phyloP scores from a whole-genome alignment of 2,113 vertebrate species.

The Oxyura jamaicensis region DNA sequence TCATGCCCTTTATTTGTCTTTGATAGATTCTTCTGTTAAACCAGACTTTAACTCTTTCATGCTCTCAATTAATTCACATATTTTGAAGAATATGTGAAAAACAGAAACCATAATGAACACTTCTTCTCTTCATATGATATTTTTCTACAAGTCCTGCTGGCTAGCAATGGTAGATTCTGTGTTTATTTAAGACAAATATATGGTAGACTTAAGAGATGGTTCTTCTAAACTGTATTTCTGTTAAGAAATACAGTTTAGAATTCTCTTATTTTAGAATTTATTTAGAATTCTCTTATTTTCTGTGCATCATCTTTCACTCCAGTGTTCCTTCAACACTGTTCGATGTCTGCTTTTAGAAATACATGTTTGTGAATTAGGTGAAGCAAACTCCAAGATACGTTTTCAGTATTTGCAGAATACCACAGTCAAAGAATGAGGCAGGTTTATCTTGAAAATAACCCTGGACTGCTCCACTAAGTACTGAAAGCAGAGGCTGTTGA shows the following conservation, averaged over 20 bases:
- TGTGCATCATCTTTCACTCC: not conserved
- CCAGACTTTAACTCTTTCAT: not conserved
- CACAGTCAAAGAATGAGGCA: not conserved
- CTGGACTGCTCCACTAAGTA: not conserved
- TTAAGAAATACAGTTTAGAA: too few relatives aligned
- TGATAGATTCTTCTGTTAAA: not conserved
- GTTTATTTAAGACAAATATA: not conserved
- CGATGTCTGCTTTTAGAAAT: not conserved
- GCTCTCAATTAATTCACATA: not conserved
- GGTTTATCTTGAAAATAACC: not conserved
- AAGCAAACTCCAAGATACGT: not conserved
- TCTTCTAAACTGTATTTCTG: not conserved
- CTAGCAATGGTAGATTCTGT: not conserved
- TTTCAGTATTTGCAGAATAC: not conserved
- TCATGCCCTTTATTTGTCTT: not conserved
- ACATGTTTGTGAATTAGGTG: not conserved
- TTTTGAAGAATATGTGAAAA: not conserved
- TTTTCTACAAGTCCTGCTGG: not conserved
- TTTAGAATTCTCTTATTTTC: not conserved
- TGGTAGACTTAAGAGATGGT: not conserved
- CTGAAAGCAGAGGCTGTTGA: rapidly evolving
- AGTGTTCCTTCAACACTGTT: not conserved
- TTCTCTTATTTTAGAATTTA: too few relatives aligned
- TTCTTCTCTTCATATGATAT: not conserved
- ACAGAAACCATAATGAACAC: not conserved